phyloP scores from a whole-genome alignment of 1,140 invertebrate species.

The Formica exsecta region DNA sequence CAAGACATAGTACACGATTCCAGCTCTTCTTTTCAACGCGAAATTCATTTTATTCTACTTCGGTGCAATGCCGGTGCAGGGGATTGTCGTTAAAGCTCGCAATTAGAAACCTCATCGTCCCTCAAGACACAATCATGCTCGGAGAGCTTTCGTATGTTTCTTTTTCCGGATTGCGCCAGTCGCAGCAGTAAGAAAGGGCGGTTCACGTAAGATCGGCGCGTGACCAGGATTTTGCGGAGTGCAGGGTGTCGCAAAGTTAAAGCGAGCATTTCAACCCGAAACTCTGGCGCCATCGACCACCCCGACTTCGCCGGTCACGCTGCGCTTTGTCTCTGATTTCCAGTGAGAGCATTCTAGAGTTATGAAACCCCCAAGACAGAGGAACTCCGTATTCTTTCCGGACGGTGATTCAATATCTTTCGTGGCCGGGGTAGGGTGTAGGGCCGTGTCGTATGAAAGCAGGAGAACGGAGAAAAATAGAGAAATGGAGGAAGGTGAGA shows the following conservation, averaged over 20 bases:
- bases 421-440: not conserved
- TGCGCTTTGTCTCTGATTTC: conserved; percentile 60
- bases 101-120: conserved; percentile 57
- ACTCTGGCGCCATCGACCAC: conserved; percentile 28
- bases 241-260: conserved; percentile 42
- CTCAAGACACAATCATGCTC: conserved; percentile 42
- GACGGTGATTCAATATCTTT: conserved; percentile 63
- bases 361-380: conserved; percentile 62
- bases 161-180: conserved; percentile 31
- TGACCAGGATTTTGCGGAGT: conserved; percentile 47
- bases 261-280: conserved; percentile 34
- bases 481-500: not conserved
- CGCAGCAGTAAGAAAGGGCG: conserved; percentile 35
- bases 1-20: not conserved
- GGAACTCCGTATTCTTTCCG: conserved; percentile 64
- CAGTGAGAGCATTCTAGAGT: conserved; percentile 46
- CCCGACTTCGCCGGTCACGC: conserved; percentile 41
- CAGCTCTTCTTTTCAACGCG: not conserved
- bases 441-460: conserved; percentile 32
- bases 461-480: not conserved
- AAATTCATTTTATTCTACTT: conserved; percentile 21
- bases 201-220: conserved; percentile 48
- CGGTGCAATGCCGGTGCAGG: not conserved
- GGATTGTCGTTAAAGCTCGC: conserved; percentile 49
- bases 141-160: conserved; percentile 42